phyloP scores from a whole-genome alignment of 2,113 vertebrate species.

The Phyllopteryx taeniolatus region DNA sequence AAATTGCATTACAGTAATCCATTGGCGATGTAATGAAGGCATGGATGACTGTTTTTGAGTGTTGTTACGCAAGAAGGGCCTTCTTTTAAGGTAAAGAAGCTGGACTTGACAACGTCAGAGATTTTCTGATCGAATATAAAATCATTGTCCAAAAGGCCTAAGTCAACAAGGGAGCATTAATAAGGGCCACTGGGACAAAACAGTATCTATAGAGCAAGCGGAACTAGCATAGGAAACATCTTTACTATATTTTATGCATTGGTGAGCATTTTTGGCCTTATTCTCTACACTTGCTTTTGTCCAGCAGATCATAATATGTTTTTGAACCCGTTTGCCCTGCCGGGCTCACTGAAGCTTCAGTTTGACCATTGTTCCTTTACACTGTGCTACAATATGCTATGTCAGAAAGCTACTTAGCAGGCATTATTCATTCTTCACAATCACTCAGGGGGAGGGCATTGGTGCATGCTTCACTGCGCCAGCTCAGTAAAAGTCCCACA shows the following conservation, averaged over 20 bases:
- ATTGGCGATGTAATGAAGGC: too few species aligned
- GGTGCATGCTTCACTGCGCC: conserved; percentile 21
- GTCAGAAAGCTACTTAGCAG: conserved; percentile 18
- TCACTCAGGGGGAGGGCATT: background rate
- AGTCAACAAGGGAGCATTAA: too few species aligned
- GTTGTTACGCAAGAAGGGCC: too few species aligned
- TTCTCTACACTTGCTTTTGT: conserved; percentile 7
- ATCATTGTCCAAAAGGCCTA: too few species aligned
- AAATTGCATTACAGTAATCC: too few species aligned
- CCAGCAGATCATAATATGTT: background rate
- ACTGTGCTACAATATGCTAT: conserved; percentile 7
- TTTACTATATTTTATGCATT: background rate
- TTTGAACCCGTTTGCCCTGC: conserved; percentile 19
- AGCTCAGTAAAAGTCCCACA: conserved; percentile 28
- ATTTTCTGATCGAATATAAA: too few species aligned
- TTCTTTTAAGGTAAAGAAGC: too few species aligned
- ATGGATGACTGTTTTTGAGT: too few species aligned
- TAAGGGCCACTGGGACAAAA: background rate
- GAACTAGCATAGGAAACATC: conserved; percentile 28
- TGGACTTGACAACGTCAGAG: too few species aligned
- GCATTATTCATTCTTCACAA: conserved; percentile 31
- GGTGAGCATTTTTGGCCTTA: background rate
- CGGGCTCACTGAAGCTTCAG: background rate
- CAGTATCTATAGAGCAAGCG: background rate
- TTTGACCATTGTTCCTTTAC: conserved; percentile 4